Base-by-base conservation (phyloP, 2,113 vertebrate genomes). In the Urocitellus parryii region DNA sequence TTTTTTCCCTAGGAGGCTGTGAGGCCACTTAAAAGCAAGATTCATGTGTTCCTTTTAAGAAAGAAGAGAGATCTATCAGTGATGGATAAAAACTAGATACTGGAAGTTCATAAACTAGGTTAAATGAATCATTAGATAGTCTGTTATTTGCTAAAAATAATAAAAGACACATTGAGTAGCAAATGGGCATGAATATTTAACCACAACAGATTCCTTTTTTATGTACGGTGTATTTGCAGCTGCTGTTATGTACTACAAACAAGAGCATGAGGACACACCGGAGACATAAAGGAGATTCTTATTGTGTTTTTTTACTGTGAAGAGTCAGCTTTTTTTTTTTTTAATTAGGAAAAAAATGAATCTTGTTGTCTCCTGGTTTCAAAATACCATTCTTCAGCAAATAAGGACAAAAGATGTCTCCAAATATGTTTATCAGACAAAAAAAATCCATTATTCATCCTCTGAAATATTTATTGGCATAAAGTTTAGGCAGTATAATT, bases 121-220 rank as follows among this genome's bases (percentile, higher is more conserved):
- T 98, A 97, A 98, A 96, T 97, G 95, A 97, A 97, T 97, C 80
- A 97, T 98, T 95, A 67, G 32, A 67, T 58, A 82, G 53, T 79
- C 79, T 85, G 63, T 91, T 98, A 97, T 81, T 97, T 98, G 95
- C 95, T 86, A 88, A 97, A 97, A 98, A 96, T 95, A 91, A 97
- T 96, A 98, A 96, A 97, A 89, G 87, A 96, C 96, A 97, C 34
- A 91, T 58, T 90, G 88, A 97, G 85, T 93, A 98, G 96, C 94
- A 97, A 97, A 88, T 86, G 84, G 87, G 58, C 83, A 74, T 96
- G 96, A 97, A 97, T 96, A 96, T 98, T 98, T 98, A 89, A 97
- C 63, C 39, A 56, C 65, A 1, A 0, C 79, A 84, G 86, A 74
- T 87, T 81, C 96, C 78, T 88, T 94, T 13, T 14, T 73, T 61